Conservation (phyloP, 1,140 invertebrate genomes). For the Adelges cooleyi region DNA sequence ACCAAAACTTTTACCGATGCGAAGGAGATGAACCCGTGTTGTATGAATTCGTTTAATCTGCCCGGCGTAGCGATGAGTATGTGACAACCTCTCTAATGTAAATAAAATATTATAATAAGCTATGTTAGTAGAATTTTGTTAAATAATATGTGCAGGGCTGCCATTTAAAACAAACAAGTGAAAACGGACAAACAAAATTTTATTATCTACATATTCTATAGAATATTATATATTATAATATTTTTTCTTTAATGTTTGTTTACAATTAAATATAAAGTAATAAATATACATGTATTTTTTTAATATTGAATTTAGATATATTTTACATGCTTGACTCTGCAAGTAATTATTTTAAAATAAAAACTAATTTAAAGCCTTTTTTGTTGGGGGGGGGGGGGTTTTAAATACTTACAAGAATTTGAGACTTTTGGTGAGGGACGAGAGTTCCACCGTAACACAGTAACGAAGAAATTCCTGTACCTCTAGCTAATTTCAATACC, state of each 20-base stretch:
- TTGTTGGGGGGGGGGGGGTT: no score
- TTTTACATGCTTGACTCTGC: neutral
- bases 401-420: slow-evolving; percentile 27
- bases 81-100: slow-evolving; percentile 55
- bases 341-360: neutral
- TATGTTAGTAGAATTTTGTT: no score
- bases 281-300: no score
- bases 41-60: slow-evolving; percentile 73
- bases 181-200: no score
- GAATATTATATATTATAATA: no score
- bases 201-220: no score
- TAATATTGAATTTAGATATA: neutral
- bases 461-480: slow-evolving; percentile 58
- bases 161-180: no score
- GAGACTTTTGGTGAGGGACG: slow-evolving; percentile 31
- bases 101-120: no score
- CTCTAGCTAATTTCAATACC: slow-evolving; percentile 68
- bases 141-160: no score
- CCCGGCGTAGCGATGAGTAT: slow-evolving; percentile 91
- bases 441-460: slow-evolving; percentile 79
- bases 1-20: slow-evolving; percentile 66
- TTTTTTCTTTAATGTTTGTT: no score
- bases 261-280: neutral
- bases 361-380: no score
- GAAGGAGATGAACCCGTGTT: slow-evolving; percentile 59